These are phyloP conservation scores for Beaufortia kweichowensis DNA, from an alignment of 2,113 vertebrate genomes.

Conservation along the genomic window DNA sequence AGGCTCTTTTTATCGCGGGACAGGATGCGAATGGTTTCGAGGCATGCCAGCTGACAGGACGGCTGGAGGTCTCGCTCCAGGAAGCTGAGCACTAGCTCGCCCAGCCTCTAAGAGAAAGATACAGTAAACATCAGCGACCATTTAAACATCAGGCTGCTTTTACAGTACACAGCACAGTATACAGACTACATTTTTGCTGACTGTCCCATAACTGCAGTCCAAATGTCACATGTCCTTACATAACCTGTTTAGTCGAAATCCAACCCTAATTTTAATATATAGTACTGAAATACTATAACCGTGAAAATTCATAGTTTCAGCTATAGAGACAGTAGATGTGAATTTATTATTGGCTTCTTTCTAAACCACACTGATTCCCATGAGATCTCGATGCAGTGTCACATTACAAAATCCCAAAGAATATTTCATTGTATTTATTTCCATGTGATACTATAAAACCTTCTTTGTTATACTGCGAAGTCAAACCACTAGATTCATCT, in stretches of 20 bases:
- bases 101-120: constrained; percentile 74
- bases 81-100: constrained; percentile 78
- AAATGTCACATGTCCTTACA: constrained; percentile 18
- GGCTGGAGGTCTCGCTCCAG: constrained; percentile 83
- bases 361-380: constrained; percentile 7
- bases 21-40: constrained; percentile 89
- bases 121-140: not conserved
- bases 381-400: constrained; percentile 9
- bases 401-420: constrained; percentile 27
- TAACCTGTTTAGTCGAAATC: not conserved
- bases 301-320: too few relatives aligned
- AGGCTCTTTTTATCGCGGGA: constrained; percentile 85
- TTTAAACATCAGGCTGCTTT: too few relatives aligned
- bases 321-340: not conserved
- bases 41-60: constrained; percentile 81
- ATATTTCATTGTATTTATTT: constrained; percentile 4
- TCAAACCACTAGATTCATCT: not conserved
- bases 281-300: too few relatives aligned
- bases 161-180: too few relatives aligned
- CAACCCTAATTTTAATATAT: too few relatives aligned
- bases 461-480: not conserved
- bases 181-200: not conserved
- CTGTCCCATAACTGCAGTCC: constrained; percentile 1
- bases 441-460: not conserved
- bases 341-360: not conserved